A percentile compares a stretch with the other conserved stretches of the same genome.
Conservation (phyloP, 2,797 vertebrate genomes). For the Nasua narica region DNA sequence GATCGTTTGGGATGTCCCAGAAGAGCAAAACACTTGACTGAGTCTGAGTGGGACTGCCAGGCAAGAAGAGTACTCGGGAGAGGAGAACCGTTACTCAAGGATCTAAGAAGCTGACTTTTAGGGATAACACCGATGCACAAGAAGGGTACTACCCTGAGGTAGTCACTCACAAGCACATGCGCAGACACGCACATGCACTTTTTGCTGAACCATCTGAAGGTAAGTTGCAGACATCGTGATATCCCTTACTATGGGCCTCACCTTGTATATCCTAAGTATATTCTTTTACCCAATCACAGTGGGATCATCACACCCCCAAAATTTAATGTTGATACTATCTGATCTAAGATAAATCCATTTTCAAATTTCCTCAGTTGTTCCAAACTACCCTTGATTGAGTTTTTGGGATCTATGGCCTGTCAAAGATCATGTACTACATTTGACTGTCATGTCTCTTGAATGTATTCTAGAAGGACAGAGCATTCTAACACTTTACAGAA, state of each 20-base stretch:
- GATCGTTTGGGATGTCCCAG: background rate
- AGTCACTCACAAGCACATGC: background rate
- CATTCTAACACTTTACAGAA: background rate
- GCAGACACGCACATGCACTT: background rate
- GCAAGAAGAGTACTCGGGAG: background rate
- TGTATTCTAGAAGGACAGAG: background rate
- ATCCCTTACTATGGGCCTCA: background rate
- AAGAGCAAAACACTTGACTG: background rate
- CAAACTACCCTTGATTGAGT: background rate
- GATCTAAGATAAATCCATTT: background rate
- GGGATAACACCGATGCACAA: background rate
- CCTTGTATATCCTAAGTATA: background rate
- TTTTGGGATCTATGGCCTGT: background rate
- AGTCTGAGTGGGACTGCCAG: background rate
- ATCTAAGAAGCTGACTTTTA: background rate
- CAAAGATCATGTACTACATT: background rate
- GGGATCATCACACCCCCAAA: background rate
- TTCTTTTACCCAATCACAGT: background rate
- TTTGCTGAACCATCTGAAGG: background rate
- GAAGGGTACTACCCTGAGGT: background rate
- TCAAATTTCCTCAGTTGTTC: background rate
- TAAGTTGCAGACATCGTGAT: background rate
- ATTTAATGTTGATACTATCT: background rate
- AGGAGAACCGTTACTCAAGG: background rate
- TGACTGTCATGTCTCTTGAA: background rate